phyloP scores from a whole-genome alignment of 1,140 invertebrate species.

The Macrotrachela quadricornifera region DNA sequence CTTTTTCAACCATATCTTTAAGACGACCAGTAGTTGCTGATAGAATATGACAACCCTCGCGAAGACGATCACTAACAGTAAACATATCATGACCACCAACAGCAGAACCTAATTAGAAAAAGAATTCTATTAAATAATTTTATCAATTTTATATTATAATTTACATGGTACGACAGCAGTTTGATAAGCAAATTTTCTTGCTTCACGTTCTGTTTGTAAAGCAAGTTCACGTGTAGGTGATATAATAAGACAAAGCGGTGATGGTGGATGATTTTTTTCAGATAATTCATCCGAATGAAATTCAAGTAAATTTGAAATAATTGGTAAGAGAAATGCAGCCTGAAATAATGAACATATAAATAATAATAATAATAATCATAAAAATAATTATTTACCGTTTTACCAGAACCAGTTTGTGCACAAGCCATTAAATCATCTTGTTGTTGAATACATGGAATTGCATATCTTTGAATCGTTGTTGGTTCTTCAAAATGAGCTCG shows the following conservation, averaged over 20 bases:
- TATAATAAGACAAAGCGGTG: slow-evolving; percentile 58
- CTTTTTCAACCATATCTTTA: slow-evolving; percentile 54
- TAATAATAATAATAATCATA: no score
- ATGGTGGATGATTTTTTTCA: slow-evolving; percentile 34
- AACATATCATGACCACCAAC: slow-evolving; percentile 56
- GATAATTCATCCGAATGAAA: slow-evolving; percentile 16
- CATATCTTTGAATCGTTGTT: slow-evolving; percentile 75
- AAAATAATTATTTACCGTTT: slow-evolving; percentile 43
- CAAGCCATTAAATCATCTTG: slow-evolving; percentile 80
- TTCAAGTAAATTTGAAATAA: slow-evolving; percentile 31
- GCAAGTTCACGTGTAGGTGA: slow-evolving; percentile 74
- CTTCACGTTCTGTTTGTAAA: slow-evolving; percentile 63
- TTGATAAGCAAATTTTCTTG: slow-evolving; percentile 54
- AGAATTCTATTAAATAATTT: no score
- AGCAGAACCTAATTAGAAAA: slow-evolving; percentile 39
- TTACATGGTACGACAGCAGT: slow-evolving; percentile 36
- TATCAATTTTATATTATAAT: no score
- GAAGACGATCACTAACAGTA: slow-evolving; percentile 13
- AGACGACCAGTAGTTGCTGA: slow-evolving; percentile 80
- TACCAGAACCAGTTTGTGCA: slow-evolving; percentile 89
- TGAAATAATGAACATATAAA: no score
- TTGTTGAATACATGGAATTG: slow-evolving; percentile 55
- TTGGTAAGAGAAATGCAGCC: slow-evolving; percentile 69
- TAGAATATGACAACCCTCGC: slow-evolving; percentile 61
- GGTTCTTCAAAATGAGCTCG: slow-evolving; percentile 61